Evolutionary conservation across 2,888 invertebrate species (phyloP).

Genomic region (Trachelus stipa): DNA sequence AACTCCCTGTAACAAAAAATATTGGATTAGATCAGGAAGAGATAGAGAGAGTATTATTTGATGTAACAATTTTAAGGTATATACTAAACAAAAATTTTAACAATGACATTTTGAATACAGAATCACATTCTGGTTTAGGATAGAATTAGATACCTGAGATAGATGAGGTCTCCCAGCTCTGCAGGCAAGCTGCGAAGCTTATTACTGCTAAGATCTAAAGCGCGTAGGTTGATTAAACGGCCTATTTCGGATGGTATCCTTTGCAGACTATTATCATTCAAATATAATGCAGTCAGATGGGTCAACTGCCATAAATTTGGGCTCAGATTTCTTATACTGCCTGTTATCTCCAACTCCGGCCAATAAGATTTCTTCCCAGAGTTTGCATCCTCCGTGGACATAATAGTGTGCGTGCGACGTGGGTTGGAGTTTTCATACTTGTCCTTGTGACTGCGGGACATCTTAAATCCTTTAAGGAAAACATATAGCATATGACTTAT

Average conservation of each 20-base stretch:
- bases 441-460: constrained; percentile 80
- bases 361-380: constrained; percentile 93
- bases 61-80: too few species aligned
- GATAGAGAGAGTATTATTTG: too few species aligned
- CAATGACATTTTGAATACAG: background rate
- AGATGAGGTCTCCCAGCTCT: constrained; percentile 96
- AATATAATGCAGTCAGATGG: constrained; percentile 93
- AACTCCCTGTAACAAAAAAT: constrained; percentile 80
- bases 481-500: constrained; percentile 4
- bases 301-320: constrained; percentile 91
- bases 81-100: background rate
- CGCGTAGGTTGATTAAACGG: constrained; percentile 84
- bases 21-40: too few species aligned
- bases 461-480: constrained; percentile 60
- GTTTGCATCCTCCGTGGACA: constrained; percentile 93
- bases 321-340: constrained; percentile 94
- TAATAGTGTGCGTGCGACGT: constrained; percentile 88
- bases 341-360: constrained; percentile 93
- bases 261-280: constrained; percentile 95
- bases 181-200: constrained; percentile 94
- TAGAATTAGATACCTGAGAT: constrained; percentile 77
- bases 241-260: constrained; percentile 93
- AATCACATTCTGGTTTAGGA: background rate
- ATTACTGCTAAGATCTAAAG: constrained; percentile 94
- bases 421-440: constrained; percentile 86